These are phyloP conservation scores for Cremastinae sp. DNA, from an alignment of 2,888 invertebrate species.

Conservation along the genomic window DNA sequence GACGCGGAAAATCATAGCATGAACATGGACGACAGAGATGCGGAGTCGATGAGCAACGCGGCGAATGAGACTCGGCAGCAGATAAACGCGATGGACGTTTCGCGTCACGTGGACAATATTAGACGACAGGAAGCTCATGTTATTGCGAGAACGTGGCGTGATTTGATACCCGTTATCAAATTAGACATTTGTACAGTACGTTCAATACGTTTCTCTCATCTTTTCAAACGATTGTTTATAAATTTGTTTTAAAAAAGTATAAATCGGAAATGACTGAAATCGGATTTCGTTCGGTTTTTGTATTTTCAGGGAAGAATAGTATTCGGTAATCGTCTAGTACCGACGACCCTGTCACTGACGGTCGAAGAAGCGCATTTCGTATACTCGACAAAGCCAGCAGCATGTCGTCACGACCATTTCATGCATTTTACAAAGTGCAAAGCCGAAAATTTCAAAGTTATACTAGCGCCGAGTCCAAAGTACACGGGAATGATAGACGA, in stretches of 20 bases:
- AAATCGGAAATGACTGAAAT: not conserved
- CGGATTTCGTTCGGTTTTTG: not conserved
- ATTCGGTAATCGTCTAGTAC: constrained; percentile 96
- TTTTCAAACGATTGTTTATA: not conserved
- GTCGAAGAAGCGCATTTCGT: constrained; percentile 97
- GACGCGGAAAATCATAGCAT: constrained; percentile 79
- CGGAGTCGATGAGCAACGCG: constrained; percentile 71
- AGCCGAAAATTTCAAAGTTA: constrained; percentile 96
- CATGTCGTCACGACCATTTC: constrained; percentile 94
- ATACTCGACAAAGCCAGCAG: constrained; percentile 97
- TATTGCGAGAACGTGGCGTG: constrained; percentile 95
- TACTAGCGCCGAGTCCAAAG: constrained; percentile 97
- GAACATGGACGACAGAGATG: constrained; percentile 73
- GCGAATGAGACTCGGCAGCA: constrained; percentile 74
- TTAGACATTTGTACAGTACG: constrained; percentile 92
- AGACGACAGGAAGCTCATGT: constrained; percentile 88
- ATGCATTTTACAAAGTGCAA: constrained; percentile 98
- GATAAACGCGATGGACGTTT: constrained; percentile 76
- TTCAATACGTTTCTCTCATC: too few species aligned
- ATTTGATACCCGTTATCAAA: constrained; percentile 97
- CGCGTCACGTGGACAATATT: constrained; percentile 77
- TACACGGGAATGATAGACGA: constrained; percentile 96
- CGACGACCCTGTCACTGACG: constrained; percentile 94
- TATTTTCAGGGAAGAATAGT: constrained; percentile 90
- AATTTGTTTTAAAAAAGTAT: not conserved